Percentiles rank a stretch among this genome's conserved stretches.
Conservation (phyloP, 1,140 invertebrate species). For the Drosophila takahashii region DNA sequence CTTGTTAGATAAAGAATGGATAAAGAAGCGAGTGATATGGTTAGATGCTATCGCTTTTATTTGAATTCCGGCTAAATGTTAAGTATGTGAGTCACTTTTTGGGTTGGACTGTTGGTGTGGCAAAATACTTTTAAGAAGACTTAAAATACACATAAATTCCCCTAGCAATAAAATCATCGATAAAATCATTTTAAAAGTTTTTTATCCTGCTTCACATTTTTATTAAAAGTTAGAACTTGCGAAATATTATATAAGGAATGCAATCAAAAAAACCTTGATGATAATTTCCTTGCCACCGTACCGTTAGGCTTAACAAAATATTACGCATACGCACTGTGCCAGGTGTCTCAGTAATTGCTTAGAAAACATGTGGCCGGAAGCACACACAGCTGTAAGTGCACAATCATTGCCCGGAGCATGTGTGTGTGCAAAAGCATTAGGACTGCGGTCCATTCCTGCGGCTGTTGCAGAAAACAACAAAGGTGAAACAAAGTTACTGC, state of each 20-base stretch:
- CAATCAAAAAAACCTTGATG: not conserved
- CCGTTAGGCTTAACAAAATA: constrained; percentile 21
- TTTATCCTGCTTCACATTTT: not conserved
- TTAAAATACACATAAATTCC: not conserved
- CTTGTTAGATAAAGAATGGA: constrained; percentile 31
- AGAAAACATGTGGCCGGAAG: constrained; percentile 73
- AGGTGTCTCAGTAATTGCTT: constrained; percentile 67
- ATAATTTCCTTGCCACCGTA: not conserved
- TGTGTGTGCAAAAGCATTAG: constrained; percentile 68
- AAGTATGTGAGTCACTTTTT: not conserved
- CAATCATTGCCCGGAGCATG: constrained; percentile 51
- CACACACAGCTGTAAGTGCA: constrained; percentile 41
- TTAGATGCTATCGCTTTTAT: constrained; percentile 24
- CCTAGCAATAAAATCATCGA: not conserved
- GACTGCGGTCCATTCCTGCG: constrained; percentile 68
- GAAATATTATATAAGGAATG: not conserved
- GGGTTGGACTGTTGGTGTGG: not conserved
- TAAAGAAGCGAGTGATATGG: constrained; percentile 23
- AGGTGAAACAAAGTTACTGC: constrained; percentile 61
- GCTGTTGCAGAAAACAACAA: constrained; percentile 40
- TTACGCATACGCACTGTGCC: constrained; percentile 63
- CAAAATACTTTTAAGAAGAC: not conserved
- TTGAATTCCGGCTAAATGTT: not conserved
- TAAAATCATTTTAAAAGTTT: no score
- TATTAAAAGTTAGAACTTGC: not conserved